Base-by-base conservation (phyloP, 2,888 invertebrate species). In the Trimorus sp. region DNA sequence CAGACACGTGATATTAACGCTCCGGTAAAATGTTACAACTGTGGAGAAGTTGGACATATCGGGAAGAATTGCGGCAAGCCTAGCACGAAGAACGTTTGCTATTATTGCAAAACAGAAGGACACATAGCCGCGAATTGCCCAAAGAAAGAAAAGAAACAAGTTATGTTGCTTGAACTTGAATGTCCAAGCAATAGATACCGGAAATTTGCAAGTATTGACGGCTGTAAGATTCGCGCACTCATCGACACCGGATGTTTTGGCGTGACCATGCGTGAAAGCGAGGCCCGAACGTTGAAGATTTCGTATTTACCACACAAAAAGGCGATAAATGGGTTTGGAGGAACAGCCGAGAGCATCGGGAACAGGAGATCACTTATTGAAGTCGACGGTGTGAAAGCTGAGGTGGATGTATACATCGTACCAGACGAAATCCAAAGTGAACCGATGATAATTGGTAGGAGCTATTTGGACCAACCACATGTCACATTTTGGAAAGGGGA, bases 11-110 rank as follows among this genome's bases (percentile, higher is more conserved):
- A 26, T 4, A 40, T 40, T 1, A 40, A 40, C 40, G 40, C 9
- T 9, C 12, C 48, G n/a, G 48, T n/a, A n/a, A 73, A 45, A 16
- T 73, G 73, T 37, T 63, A 54, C 37, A 73, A 73, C 38, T 73
- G 73, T 48, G 54, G 54, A 15, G 16, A n/a, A n/a, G 7, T 11
- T 3, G 71, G 71, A 12, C 62, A 71, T 53, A 26, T 60, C 0
- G 16, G 71, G 12, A 62, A 16, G 37, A 42, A 51, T 9, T 71
- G 62, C 45, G 38, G 53, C 71, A 38, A 49, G 12, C 26, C 26
- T 26, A 37, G 36, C 4, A 62, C 42, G n/a, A 60, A 59, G 45
- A 15, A 5, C 7, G 7, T 53, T 16, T 73, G 54, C 42, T 73
- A 63, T 53, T 36, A 36, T 7, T 73, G 73, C n/a, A 51, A 63